A percentile compares a stretch with the other conserved stretches of the same genome.
Conservation (phyloP, 2,888 invertebrate genomes). For the Pristionchus maxplancki region DNA sequence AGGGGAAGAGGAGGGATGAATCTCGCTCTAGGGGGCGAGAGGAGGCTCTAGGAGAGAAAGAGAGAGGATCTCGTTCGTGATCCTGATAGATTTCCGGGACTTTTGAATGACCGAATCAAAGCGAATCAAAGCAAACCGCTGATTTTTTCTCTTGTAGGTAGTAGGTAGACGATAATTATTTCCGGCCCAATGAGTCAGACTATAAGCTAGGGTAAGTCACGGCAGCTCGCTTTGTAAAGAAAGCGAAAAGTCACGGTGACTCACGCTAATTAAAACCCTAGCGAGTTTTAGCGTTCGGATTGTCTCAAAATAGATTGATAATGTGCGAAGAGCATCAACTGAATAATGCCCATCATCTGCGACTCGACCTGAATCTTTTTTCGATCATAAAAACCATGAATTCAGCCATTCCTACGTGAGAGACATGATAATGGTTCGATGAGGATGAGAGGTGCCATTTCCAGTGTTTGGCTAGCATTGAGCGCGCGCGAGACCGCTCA, state of each 20-base stretch:
- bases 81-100: background rate
- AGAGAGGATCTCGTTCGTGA: background rate
- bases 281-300: background rate
- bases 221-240: background rate
- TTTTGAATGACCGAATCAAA: no score
- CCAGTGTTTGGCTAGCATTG: background rate
- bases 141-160: no score
- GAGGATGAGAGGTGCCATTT: no score
- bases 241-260: background rate
- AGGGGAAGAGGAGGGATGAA: background rate
- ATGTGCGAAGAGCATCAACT: no score
- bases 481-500: background rate
- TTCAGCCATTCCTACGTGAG: no score
- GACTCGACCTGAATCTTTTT: no score
- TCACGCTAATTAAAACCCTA: background rate
- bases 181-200: background rate
- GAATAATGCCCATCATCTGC: no score
- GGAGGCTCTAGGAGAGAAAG: background rate
- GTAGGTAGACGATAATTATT: background rate
- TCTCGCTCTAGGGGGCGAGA: constrained; percentile 23
- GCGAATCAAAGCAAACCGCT: no score
- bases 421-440: no score
- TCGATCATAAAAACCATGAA: no score
- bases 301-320: no score
- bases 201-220: background rate